Percentiles rank a stretch among this genome's conserved stretches.
Conservation (phyloP, 2,888 invertebrate species). For the Synergus itoensis region DNA sequence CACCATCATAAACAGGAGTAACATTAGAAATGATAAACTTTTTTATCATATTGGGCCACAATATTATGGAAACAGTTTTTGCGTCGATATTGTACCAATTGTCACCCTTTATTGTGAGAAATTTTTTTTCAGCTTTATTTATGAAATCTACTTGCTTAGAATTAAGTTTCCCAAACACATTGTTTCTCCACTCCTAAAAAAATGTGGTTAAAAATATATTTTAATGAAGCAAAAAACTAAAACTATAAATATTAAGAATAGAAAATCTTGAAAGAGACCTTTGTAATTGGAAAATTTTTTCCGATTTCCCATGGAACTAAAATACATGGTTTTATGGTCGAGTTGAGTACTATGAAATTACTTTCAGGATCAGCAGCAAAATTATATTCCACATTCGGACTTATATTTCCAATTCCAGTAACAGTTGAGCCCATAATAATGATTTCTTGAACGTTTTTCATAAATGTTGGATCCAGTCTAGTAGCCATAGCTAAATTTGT, state of each 20-base stretch:
- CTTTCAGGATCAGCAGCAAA: slow-evolving; percentile 82
- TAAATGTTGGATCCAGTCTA: slow-evolving; percentile 73
- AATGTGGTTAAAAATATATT: background rate
- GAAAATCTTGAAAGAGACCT: slow-evolving; percentile 59
- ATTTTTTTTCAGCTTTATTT: slow-evolving; percentile 78
- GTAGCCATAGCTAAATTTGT: slow-evolving; percentile 81
- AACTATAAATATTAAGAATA: background rate
- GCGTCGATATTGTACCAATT: slow-evolving; percentile 57
- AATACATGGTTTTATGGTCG: slow-evolving; percentile 61
- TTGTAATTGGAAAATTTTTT: slow-evolving; percentile 53
- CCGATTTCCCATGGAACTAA: slow-evolving; percentile 80
- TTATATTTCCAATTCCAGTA: slow-evolving; percentile 42
- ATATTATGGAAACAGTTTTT: slow-evolving; percentile 58
- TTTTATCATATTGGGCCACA: slow-evolving; percentile 59
- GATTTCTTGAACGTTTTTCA: slow-evolving; percentile 64
- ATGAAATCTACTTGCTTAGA: slow-evolving; percentile 78
- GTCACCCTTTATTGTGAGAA: slow-evolving; percentile 52
- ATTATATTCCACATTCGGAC: slow-evolving; percentile 80
- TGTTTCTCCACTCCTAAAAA: slow-evolving; percentile 22
- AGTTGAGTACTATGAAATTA: slow-evolving; percentile 79
- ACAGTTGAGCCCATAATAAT: slow-evolving; percentile 73
- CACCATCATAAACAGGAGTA: slow-evolving; percentile 60
- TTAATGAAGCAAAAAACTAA: background rate
- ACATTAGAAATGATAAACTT: slow-evolving; percentile 54
- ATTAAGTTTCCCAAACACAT: slow-evolving; percentile 44